A percentile compares a stretch with the other conserved stretches of the same genome.
phyloP scores from a whole-genome alignment of 2,113 vertebrate genomes.

The Pica pica region DNA sequence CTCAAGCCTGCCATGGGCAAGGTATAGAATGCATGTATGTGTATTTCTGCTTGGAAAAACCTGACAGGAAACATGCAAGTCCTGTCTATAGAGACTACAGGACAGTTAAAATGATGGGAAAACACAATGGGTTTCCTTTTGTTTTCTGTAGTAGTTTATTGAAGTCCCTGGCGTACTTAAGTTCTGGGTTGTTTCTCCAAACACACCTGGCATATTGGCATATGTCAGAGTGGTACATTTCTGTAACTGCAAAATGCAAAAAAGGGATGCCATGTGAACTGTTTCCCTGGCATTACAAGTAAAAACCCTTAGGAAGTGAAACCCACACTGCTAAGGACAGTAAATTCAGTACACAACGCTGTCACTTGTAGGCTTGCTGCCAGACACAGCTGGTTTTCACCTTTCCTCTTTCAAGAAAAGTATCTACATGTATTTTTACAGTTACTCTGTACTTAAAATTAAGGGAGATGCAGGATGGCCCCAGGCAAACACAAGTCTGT shows the following conservation, averaged over 20 bases:
- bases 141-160: not conserved
- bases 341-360: not conserved
- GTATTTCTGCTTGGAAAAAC: not conserved
- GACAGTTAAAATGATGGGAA: not conserved
- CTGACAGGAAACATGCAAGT: not conserved
- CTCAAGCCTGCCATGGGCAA: not conserved
- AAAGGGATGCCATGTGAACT: not conserved
- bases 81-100: not conserved
- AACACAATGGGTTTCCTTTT: not conserved
- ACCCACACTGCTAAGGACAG: not conserved
- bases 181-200: not conserved
- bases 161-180: not conserved
- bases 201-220: not conserved
- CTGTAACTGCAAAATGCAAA: not conserved
- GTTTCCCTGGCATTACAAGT: not conserved
- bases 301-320: not conserved
- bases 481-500: not conserved
- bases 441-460: not conserved
- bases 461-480: not conserved
- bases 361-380: not conserved
- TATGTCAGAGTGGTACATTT: not conserved
- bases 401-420: not conserved
- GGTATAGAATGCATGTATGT: accelerated
- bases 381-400: not conserved
- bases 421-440: not conserved